Percentiles rank a stretch among this genome's conserved stretches.
phyloP scores from a whole-genome alignment of 2,888 invertebrate species.

The Acleris cristana region DNA sequence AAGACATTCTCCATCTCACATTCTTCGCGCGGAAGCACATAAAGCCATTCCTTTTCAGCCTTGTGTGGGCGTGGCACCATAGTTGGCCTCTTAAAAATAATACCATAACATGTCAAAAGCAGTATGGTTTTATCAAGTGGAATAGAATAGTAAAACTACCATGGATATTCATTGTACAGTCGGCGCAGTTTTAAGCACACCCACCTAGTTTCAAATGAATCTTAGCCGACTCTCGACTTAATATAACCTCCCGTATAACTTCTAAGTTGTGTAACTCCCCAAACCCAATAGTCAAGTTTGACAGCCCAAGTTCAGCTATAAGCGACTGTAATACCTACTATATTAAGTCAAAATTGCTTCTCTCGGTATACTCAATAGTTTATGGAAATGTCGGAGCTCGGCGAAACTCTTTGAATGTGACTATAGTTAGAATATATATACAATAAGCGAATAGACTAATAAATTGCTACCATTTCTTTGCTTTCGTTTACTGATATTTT shows the following conservation, averaged over 20 bases:
- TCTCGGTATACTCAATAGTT: conserved; percentile 15
- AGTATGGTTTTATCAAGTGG: too few species aligned
- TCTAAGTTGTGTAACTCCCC: conserved; percentile 6
- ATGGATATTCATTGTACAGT: not conserved
- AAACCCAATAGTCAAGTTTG: conserved; percentile 15
- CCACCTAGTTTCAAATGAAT: not conserved
- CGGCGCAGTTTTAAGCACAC: not conserved
- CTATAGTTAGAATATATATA: not conserved
- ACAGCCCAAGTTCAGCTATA: conserved; percentile 17
- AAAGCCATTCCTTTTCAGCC: too few species aligned
- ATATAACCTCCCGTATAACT: conserved; percentile 9
- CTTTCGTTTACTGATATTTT: too few species aligned
- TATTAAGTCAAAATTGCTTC: conserved; percentile 14
- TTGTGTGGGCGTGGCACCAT: too few species aligned
- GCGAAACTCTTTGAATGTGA: conserved; percentile 11
- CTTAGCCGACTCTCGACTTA: not conserved
- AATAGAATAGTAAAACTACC: too few species aligned
- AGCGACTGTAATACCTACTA: conserved; percentile 14
- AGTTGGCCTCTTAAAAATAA: too few species aligned
- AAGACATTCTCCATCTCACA: too few species aligned
- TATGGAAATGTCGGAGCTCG: conserved; percentile 1
- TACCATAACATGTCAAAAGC: too few species aligned
- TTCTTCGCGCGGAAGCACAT: too few species aligned
- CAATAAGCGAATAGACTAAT: conserved; percentile 1
- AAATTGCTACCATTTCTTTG: too few species aligned